These are phyloP conservation scores for Micrasema longulum DNA, from an alignment of 1,140 invertebrate genomes.

Conservation along the genomic window DNA sequence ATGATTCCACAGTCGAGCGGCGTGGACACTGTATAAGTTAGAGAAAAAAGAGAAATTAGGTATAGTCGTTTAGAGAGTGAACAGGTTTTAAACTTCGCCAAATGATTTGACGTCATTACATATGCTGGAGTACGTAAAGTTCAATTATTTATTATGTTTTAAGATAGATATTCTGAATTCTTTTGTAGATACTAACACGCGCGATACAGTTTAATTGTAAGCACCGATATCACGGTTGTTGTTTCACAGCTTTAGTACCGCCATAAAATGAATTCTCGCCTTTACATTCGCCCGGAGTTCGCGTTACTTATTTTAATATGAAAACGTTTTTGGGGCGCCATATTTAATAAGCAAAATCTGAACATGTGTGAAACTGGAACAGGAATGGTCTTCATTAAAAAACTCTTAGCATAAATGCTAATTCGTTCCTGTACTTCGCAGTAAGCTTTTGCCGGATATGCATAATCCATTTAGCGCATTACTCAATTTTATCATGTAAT, in stretches of 20 bases:
- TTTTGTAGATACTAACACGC: not conserved
- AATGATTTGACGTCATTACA: too few relatives aligned
- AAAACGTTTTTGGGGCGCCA: slow-evolving; percentile 1
- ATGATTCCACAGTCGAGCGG: too few relatives aligned
- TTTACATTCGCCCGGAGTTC: not conserved
- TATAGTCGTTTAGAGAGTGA: too few relatives aligned
- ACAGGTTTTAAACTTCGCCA: too few relatives aligned
- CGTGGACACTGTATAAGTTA: too few relatives aligned
- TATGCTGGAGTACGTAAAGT: too few relatives aligned
- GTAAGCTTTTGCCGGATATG: not conserved
- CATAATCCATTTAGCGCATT: not conserved
- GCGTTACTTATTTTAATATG: slow-evolving; percentile 8
- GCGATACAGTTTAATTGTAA: not conserved
- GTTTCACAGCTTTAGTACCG: slow-evolving; percentile 1
- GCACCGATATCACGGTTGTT: not conserved
- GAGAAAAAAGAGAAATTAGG: too few relatives aligned
- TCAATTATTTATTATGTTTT: too few relatives aligned
- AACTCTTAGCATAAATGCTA: slow-evolving; percentile 12
- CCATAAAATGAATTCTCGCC: not conserved
- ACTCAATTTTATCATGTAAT: too few relatives aligned
- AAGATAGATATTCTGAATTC: too few relatives aligned
- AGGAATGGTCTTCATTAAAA: slow-evolving; percentile 21
- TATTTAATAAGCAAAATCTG: not conserved
- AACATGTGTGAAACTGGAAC: not conserved
- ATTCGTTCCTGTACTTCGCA: slow-evolving; percentile 5